phyloP scores from a whole-genome alignment of 2,113 vertebrate species.

The Cricetomys ansorgei region DNA sequence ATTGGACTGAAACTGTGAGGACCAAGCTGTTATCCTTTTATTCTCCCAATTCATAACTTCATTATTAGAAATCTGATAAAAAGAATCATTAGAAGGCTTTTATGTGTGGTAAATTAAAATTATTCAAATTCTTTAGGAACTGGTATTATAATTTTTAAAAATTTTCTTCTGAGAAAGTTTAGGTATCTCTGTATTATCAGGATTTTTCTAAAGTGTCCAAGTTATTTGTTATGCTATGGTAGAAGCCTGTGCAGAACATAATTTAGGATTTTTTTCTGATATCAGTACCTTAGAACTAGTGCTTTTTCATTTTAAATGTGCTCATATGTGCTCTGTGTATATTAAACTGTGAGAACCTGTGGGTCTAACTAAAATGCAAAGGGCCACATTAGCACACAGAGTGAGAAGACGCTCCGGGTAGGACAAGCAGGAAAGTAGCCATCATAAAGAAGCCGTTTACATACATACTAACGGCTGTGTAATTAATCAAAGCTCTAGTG shows the following conservation, averaged over 20 bases:
- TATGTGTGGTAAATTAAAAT: slow-evolving; percentile 29
- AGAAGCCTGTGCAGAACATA: neutral
- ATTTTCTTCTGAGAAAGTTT: slow-evolving; percentile 37
- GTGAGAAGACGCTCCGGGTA: neutral
- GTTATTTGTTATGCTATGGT: slow-evolving; percentile 25
- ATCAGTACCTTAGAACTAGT: neutral
- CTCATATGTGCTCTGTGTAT: neutral
- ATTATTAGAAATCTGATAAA: neutral
- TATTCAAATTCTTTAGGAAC: neutral
- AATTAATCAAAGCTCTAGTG: neutral
- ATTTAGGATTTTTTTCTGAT: neutral
- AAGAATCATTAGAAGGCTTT: neutral
- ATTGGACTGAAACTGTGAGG: slow-evolving; percentile 6
- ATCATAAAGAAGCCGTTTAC: neutral
- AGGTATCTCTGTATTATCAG: neutral
- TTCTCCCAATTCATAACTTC: neutral
- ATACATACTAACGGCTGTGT: neutral
- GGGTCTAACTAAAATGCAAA: slow-evolving; percentile 29
- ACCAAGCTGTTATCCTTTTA: slow-evolving; percentile 36
- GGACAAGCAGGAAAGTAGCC: neutral
- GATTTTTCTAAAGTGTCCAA: slow-evolving; percentile 25
- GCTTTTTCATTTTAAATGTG: slow-evolving; percentile 16
- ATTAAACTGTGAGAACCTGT: slow-evolving; percentile 4
- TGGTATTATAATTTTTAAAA: slow-evolving; percentile 13
- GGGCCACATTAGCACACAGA: neutral